Conservation (phyloP, 2,113 vertebrate species). For the Pseudolaguvia tuberculata region DNA sequence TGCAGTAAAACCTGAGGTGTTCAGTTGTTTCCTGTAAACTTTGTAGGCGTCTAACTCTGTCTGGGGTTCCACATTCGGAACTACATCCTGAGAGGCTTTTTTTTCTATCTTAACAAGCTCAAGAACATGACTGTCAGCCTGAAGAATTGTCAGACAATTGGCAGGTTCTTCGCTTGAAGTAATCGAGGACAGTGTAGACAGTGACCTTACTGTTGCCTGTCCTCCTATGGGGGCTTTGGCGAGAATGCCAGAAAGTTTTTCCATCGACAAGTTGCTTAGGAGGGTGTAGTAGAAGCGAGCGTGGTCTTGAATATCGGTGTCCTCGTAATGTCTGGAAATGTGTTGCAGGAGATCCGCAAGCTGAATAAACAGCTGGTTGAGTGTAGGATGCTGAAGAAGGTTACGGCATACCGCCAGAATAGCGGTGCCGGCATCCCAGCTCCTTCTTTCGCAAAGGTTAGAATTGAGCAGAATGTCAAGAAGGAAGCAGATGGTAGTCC, state of each 20-base stretch:
- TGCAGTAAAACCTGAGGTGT: slow-evolving; percentile 54
- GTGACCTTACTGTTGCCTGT: slow-evolving; percentile 61
- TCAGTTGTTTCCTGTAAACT: slow-evolving; percentile 62
- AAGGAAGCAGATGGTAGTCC: slow-evolving; percentile 65
- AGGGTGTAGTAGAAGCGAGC: slow-evolving; percentile 82
- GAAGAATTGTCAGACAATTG: slow-evolving; percentile 66
- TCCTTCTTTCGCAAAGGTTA: slow-evolving; percentile 45
- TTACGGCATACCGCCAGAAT: slow-evolving; percentile 72
- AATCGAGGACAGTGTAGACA: slow-evolving; percentile 74
- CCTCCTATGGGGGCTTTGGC: slow-evolving; percentile 59
- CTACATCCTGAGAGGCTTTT: neutral
- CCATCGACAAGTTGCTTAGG: slow-evolving; percentile 73
- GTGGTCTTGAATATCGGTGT: slow-evolving; percentile 78
- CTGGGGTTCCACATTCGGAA: neutral
- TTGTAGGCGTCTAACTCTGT: slow-evolving; percentile 27
- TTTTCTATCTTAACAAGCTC: slow-evolving; percentile 49
- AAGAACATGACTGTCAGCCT: slow-evolving; percentile 55
- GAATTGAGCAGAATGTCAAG: slow-evolving; percentile 56
- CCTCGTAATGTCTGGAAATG: slow-evolving; percentile 64
- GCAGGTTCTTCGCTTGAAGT: slow-evolving; percentile 74
- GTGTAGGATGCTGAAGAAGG: slow-evolving; percentile 66
- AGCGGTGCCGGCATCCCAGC: slow-evolving; percentile 75
- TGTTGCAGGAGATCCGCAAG: slow-evolving; percentile 75
- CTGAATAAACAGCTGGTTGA: slow-evolving; percentile 59
- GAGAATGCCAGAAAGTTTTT: slow-evolving; percentile 71